Conservation (phyloP, 30 jellyfish, hydroid and myxozoan species). For the Morbakka virulenta region DNA sequence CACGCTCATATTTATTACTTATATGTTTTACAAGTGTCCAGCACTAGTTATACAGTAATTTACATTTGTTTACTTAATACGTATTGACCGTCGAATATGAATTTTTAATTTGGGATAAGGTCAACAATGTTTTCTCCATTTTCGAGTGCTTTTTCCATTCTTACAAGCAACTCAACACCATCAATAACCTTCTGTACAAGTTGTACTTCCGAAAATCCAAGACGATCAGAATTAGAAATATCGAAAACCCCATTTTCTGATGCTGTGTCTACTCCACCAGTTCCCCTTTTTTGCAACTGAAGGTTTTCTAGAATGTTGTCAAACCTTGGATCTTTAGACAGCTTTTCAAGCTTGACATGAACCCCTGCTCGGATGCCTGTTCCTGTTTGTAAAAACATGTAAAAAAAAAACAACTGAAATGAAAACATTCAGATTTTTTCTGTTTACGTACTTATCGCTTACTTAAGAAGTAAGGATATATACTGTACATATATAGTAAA, state of each 20-base stretch:
- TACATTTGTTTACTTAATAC: no score
- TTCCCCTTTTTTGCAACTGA: conserved; percentile 70
- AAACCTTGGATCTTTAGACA: conserved; percentile 35
- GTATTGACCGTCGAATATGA: no score
- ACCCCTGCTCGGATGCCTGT: conserved; percentile 91
- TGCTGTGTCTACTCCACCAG: conserved; percentile 88
- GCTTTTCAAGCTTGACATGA: conserved; percentile 46
- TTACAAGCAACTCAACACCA: conserved; percentile 68
- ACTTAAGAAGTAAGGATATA: no score
- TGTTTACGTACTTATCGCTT: no score
- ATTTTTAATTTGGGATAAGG: conserved; percentile 19
- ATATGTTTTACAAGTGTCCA: no score
- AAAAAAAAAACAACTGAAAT: background rate
- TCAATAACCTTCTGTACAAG: conserved; percentile 63
- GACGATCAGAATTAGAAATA: conserved; percentile 64
- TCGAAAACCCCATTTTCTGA: conserved; percentile 66
- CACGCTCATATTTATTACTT: no score
- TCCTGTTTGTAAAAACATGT: no score
- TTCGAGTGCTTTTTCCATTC: conserved; percentile 66
- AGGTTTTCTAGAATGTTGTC: conserved; percentile 38
- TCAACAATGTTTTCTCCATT: conserved; percentile 48
- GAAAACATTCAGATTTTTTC: background rate
- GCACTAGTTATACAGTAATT: no score
- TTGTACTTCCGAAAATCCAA: conserved; percentile 71
- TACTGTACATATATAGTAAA: no score